Conservation (phyloP, 2,888 invertebrate genomes). For the Bruchidius siliquastri region DNA sequence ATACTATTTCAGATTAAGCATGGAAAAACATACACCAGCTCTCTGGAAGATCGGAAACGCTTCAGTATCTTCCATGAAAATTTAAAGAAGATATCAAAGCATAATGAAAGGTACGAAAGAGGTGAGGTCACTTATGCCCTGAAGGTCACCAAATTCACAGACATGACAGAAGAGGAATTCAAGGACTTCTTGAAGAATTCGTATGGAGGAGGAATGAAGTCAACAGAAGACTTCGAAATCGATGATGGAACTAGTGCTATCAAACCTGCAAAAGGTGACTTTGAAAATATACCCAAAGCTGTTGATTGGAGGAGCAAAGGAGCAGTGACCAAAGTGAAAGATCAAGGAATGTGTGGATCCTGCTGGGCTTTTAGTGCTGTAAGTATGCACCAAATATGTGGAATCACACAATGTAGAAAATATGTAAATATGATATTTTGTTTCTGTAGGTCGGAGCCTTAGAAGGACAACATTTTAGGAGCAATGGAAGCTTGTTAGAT, state of each 20-base stretch:
- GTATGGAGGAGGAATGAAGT: too few relatives aligned
- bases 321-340: constrained; percentile 6
- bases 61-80: constrained; percentile 13
- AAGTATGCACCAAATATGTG: too few relatives aligned
- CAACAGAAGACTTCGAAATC: too few relatives aligned
- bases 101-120: constrained; percentile 12
- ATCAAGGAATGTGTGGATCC: constrained; percentile 9
- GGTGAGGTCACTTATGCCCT: constrained; percentile 12
- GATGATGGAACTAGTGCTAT: too few relatives aligned
- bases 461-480: constrained; percentile 50
- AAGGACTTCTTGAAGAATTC: neutral
- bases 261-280: too few relatives aligned
- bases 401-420: too few relatives aligned
- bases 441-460: constrained; percentile 50
- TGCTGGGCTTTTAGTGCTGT: constrained; percentile 9
- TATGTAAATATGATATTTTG: too few relatives aligned
- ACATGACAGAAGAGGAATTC: constrained; percentile 13
- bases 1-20: constrained; percentile 2
- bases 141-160: constrained; percentile 14
- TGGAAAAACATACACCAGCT: constrained; percentile 1
- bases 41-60: neutral
- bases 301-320: constrained; percentile 7
- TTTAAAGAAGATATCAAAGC: constrained; percentile 10
- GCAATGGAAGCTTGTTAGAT: constrained; percentile 47
- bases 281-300: constrained; percentile 2